A percentile compares a stretch with the other conserved stretches of the same genome.
These are phyloP conservation scores for Ormyrus nitidulus DNA, from an alignment of 2,888 invertebrate species.

Conservation along the genomic window DNA sequence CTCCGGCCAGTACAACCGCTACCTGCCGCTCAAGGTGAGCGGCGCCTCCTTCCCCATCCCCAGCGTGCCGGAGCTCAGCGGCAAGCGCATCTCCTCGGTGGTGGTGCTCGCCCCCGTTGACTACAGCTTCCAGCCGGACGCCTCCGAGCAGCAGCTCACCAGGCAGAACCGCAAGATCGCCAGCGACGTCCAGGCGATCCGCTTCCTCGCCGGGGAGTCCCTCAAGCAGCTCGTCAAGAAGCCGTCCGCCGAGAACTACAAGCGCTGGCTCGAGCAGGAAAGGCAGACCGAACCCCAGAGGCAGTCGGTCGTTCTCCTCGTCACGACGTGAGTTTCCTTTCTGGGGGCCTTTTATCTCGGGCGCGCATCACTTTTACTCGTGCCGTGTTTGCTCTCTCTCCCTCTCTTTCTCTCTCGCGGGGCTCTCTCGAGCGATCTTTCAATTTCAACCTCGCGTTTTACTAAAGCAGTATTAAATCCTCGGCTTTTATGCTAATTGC, in stretches of 20 bases:
- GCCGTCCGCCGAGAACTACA: slow-evolving; percentile 86
- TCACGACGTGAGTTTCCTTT: slow-evolving; percentile 83
- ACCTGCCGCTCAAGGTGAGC: slow-evolving; percentile 89
- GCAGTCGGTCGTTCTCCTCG: slow-evolving; percentile 89
- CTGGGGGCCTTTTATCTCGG: neutral
- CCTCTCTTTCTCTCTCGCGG: neutral
- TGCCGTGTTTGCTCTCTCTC: neutral
- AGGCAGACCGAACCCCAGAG: slow-evolving; percentile 84
- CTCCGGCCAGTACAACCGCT: slow-evolving; percentile 85
- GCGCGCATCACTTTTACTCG: too few species aligned
- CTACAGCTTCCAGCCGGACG: slow-evolving; percentile 78
- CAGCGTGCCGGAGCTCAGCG: slow-evolving; percentile 84
- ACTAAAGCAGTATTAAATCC: neutral
- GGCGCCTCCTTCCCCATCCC: slow-evolving; percentile 91
- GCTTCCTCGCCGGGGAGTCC: slow-evolving; percentile 85
- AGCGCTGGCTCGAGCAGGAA: slow-evolving; percentile 87
- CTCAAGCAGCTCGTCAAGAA: slow-evolving; percentile 86
- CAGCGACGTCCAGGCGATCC: slow-evolving; percentile 81
- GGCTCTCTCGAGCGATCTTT: neutral
- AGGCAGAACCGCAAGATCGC: slow-evolving; percentile 76
- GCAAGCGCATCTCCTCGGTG: slow-evolving; percentile 88
- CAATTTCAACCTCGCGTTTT: neutral
- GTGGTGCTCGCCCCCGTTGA: slow-evolving; percentile 90
- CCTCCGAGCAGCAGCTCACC: neutral
- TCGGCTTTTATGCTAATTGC: neutral